phyloP scores from a whole-genome alignment of 2,888 invertebrate species.

The Oscheius sp. region DNA sequence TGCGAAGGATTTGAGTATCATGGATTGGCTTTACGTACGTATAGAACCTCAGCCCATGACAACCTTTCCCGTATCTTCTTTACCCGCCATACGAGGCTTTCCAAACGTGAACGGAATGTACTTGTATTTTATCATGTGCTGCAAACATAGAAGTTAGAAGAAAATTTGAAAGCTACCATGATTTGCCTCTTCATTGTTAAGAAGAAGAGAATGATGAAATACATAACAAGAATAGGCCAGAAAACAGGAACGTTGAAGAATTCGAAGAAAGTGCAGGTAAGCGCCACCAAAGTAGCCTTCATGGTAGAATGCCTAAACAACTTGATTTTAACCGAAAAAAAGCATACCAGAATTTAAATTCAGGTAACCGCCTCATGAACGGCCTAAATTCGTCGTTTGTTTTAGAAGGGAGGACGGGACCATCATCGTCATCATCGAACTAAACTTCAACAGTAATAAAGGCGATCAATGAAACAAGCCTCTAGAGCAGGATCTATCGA shows the following conservation, averaged over 20 bases:
- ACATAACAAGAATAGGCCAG: conserved; percentile 99
- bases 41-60: background rate
- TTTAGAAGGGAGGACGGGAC: conserved; percentile 92
- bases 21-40: background rate
- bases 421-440: conserved; percentile 69
- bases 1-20: background rate
- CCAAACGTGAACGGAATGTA: conserved; percentile 98
- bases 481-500: conserved; percentile 95
- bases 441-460: background rate
- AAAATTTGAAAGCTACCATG: conserved; percentile 80
- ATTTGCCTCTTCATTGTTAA: conserved; percentile 99
- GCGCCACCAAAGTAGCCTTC: conserved; percentile 90
- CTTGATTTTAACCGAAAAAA: background rate
- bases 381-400: conserved; percentile 97
- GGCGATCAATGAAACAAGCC: conserved; percentile 1
- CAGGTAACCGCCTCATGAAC: conserved; percentile 93
- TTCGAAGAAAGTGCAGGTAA: conserved; percentile 94
- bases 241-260: conserved; percentile 97
- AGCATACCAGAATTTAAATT: conserved; percentile 88
- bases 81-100: conserved; percentile 88
- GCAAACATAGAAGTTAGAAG: conserved; percentile 72
- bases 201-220: conserved; percentile 96
- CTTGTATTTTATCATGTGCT: conserved; percentile 99
- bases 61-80: conserved; percentile 74
- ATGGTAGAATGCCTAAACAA: conserved; percentile 84